Evolutionary conservation across 1,140 invertebrate genomes (phyloP).

Genomic region (Parasteatoda tepidariorum): DNA sequence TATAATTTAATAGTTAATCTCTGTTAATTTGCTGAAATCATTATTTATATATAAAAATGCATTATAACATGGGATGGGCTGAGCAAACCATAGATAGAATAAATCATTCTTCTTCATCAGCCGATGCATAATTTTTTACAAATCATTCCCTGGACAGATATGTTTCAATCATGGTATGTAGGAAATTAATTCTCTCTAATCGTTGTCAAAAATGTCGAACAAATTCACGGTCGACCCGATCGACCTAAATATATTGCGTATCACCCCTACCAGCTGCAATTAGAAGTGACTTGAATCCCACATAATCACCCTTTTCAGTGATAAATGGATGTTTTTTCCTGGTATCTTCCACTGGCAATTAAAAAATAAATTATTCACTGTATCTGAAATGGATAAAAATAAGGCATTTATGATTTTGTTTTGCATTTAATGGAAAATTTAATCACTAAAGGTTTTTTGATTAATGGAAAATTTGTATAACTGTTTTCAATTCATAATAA

Average conservation of each 20-base stretch:
- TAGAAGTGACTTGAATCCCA: not conserved
- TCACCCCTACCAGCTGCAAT: not conserved
- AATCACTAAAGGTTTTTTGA: no score
- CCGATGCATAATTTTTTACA: not conserved
- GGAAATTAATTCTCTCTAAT: not conserved
- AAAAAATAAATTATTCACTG: slow-evolving; percentile 28
- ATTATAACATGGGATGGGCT: no score
- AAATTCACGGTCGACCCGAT: not conserved
- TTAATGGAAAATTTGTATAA: no score
- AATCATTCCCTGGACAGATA: not conserved
- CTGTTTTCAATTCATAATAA: no score
- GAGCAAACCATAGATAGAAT: no score
- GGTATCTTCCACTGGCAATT: slow-evolving; percentile 26
- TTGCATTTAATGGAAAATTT: no score
- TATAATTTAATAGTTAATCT: no score
- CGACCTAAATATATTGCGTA: not conserved
- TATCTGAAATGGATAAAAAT: no score
- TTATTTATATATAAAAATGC: no score
- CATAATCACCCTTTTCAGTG: not conserved
- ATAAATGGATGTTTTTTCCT: slow-evolving; percentile 22
- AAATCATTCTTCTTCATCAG: not conserved
- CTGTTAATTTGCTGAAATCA: no score
- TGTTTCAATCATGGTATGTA: slow-evolving; percentile 4
- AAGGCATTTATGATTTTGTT: no score
- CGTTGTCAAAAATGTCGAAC: not conserved